Base-by-base conservation (phyloP, 2,888 invertebrate species). In the Eubasilissa splendida region DNA sequence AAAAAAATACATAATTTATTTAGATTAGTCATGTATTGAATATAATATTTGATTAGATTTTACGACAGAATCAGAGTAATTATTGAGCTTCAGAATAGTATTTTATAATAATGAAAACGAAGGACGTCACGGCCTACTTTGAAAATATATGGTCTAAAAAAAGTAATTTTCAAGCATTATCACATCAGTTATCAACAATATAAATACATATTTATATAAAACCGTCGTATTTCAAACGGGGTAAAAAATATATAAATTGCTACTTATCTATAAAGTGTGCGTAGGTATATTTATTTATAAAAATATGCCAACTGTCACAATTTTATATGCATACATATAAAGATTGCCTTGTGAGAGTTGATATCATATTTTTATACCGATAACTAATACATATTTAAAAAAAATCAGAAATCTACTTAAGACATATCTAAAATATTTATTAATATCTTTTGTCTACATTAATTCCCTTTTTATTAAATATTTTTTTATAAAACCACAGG, bases 321-420 rank as follows among this genome's bases (percentile, higher is more conserved):
- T 76, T 76, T 59, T 76, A 66, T 76, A 65, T 66, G 58, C 65
- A 58, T 50, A 52, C 58, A 58, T 77, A 77, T 66, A 77, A 77
- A 77, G 52, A 70, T 77, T 77, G 77, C 77, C 77, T 70, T 77
- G 77, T 77, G 77, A 70, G 42, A 70, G 68, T 77, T 70, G 42
- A 60, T 0, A 50, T 50, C 68, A 68, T 68, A 68, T 68, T 68
- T 68, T 68, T 68, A 50, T 68, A 68, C 31, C 22, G 54, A 31
- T 9, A 22, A 31, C 3, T 0, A 22, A 53, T n/a, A 22, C 12
- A 22, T n/a, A 50, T 53, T 70, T 70, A 52, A 12, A n/a, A 68
- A 70, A n/a, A 70, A 50, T 70, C n/a, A 14, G 9, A 12, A 42
- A 54, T 73, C 31, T 54, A n/a, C 22, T 73, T 22, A 73, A 73